A percentile compares a stretch with the other conserved stretches of the same genome.
Evolutionary conservation across 2,113 vertebrate species (phyloP).

Genomic region (Brachionichthys hirsutus): DNA sequence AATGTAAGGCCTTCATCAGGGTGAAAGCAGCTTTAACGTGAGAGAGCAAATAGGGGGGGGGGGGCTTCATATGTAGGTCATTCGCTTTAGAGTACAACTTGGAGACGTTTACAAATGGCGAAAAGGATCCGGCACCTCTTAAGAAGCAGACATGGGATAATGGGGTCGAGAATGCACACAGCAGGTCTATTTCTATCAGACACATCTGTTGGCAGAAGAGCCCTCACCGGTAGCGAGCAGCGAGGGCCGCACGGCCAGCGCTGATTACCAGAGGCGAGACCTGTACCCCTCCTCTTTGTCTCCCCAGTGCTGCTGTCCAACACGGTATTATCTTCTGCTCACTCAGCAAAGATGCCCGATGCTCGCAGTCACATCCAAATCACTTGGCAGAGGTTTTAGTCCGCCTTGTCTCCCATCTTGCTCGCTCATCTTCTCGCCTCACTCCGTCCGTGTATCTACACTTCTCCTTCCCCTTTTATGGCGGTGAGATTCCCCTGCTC

Average conservation of each 20-base stretch:
- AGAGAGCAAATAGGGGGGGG: slow-evolving; percentile 17
- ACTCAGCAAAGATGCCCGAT: slow-evolving; percentile 26
- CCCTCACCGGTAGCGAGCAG: slow-evolving; percentile 28
- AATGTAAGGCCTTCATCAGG: slow-evolving; percentile 26
- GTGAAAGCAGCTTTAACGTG: slow-evolving; percentile 40
- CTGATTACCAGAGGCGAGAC: slow-evolving; percentile 17
- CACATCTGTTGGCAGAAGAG: slow-evolving; percentile 19
- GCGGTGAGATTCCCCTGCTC: slow-evolving; percentile 29
- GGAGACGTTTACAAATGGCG: not conserved
- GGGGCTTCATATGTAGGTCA: slow-evolving; percentile 13
- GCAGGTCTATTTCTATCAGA: slow-evolving; percentile 7
- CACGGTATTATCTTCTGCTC: slow-evolving; percentile 20
- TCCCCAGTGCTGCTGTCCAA: slow-evolving; percentile 12
- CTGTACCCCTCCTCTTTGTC: not conserved
- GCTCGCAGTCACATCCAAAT: slow-evolving; percentile 24
- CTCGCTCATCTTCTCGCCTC: slow-evolving; percentile 12
- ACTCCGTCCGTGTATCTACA: slow-evolving; percentile 1
- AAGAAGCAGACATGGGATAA: too few species aligned
- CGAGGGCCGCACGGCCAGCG: slow-evolving; percentile 5
- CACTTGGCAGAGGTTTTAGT: not conserved
- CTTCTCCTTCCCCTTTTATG: not conserved
- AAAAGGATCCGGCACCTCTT: too few species aligned
- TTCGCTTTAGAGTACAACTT: not conserved
- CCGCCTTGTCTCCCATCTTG: slow-evolving; percentile 8
- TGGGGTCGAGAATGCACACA: too few species aligned